Evolutionary conservation across 2,797 vertebrate species (phyloP).

Genomic region (Aulostomus chinensis): DNA sequence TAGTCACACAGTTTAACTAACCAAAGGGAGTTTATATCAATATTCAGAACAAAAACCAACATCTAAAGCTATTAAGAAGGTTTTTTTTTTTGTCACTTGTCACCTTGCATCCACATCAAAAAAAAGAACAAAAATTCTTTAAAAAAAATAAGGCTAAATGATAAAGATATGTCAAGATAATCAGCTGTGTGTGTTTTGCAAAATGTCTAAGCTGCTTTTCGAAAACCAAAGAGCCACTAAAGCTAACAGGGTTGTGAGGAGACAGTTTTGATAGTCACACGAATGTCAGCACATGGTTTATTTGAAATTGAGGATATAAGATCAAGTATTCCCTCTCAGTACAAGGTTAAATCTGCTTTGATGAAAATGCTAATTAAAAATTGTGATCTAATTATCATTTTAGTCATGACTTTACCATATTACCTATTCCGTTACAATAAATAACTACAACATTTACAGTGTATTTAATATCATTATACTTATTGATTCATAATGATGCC

Average conservation of each 20-base stretch:
- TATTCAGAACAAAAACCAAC: conserved; percentile 10
- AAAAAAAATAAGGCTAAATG: not conserved
- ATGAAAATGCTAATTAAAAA: too few relatives aligned
- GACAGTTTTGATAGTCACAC: too few relatives aligned
- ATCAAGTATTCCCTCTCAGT: too few relatives aligned
- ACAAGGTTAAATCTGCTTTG: too few relatives aligned
- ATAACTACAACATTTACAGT: conserved; percentile 25
- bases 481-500: conserved; percentile 41
- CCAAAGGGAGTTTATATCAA: conserved; percentile 15
- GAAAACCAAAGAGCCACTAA: too few relatives aligned
- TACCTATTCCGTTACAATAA: conserved; percentile 17
- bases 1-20: conserved; percentile 22
- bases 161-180: conserved; percentile 8
- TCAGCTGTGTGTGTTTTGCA: conserved; percentile 10
- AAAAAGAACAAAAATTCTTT: conserved; percentile 1
- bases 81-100: conserved; percentile 16
- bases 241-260: too few relatives aligned
- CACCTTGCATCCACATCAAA: conserved; percentile 17
- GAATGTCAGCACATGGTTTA: too few relatives aligned
- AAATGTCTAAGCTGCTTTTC: too few relatives aligned
- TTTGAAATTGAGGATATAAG: too few relatives aligned
- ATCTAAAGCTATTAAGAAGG: conserved; percentile 14
- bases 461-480: conserved; percentile 45
- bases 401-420: too few relatives aligned
- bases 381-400: too few relatives aligned